phyloP scores from a whole-genome alignment of 2,113 vertebrate genomes.

The Delphinapterus leucas region DNA sequence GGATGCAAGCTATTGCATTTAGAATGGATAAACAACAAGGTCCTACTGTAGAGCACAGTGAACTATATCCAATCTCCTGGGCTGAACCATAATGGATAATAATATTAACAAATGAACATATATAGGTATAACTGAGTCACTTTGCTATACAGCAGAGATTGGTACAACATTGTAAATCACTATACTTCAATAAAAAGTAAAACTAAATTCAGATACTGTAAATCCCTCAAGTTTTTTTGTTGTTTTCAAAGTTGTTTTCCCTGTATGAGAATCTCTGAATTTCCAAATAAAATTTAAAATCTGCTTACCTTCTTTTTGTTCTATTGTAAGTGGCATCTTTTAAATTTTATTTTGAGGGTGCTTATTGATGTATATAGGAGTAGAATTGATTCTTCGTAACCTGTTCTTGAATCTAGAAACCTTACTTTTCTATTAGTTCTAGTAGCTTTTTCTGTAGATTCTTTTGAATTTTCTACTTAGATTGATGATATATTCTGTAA shows the following conservation, averaged over 20 bases:
- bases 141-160: too few species aligned
- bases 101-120: too few species aligned
- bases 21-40: too few species aligned
- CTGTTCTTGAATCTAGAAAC: neutral
- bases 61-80: too few species aligned
- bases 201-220: neutral
- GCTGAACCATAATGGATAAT: too few species aligned
- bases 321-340: neutral
- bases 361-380: neutral
- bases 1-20: too few species aligned
- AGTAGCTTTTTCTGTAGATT: neutral
- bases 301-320: neutral
- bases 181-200: too few species aligned
- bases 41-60: too few species aligned
- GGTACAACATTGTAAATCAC: too few species aligned
- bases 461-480: neutral
- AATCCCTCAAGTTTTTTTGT: neutral
- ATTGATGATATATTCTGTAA: neutral
- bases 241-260: neutral
- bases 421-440: neutral
- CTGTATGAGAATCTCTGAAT: neutral
- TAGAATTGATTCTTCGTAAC: neutral
- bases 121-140: too few species aligned
- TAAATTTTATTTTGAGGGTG: neutral
- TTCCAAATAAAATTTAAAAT: neutral